Evolutionary conservation across 2,888 invertebrate genomes (phyloP), one percentile per base, ranked within the genome.

Genomic region (Heteromyza rotundicornis): DNA sequence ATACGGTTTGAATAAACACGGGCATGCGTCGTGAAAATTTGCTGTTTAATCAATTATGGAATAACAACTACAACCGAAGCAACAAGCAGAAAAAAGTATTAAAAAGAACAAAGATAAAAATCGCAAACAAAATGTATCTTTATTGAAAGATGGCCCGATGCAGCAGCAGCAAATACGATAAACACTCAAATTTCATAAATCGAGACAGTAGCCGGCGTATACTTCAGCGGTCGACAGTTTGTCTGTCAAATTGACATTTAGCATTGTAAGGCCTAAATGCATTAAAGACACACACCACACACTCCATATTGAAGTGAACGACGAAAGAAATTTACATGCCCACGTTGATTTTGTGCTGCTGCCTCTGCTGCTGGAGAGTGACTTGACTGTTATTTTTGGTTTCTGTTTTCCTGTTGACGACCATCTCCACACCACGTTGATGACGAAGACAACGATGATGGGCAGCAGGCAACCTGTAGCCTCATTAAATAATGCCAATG

Each of bases 401-500:
- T n/a, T n/a, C n/a, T n/a, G n/a, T n/a, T n/a, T n/a, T n/a, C n/a
- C n/a, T n/a, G n/a, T n/a, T n/a, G n/a, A n/a, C n/a, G n/a, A n/a
- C n/a, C n/a, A n/a, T n/a, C n/a, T n/a, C n/a, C n/a, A n/a, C n/a
- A n/a, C n/a, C n/a, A n/a, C n/a, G n/a, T n/a, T n/a, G n/a, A n/a
- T n/a, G n/a, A n/a, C n/a, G n/a, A n/a, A n/a, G n/a, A n/a, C n/a
- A n/a, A n/a, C n/a, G n/a, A n/a, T n/a, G n/a, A n/a, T n/a, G n/a
- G n/a, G n/a, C 27, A 27, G 32, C 64, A 55, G 53, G 67, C 72
- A 74, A 74, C 73, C 73, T 74, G 72, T 74, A 70, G 74, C 75
- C 74, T 74, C 74, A 76, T 79, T 79, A 76, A 79, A 77, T 73
- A 76, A 72, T 77, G 78, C 76, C 79, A 74, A 79, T 79, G 79